phyloP scores from a whole-genome alignment of 1,140 invertebrate genomes.

The Coenobita brevimanus region DNA sequence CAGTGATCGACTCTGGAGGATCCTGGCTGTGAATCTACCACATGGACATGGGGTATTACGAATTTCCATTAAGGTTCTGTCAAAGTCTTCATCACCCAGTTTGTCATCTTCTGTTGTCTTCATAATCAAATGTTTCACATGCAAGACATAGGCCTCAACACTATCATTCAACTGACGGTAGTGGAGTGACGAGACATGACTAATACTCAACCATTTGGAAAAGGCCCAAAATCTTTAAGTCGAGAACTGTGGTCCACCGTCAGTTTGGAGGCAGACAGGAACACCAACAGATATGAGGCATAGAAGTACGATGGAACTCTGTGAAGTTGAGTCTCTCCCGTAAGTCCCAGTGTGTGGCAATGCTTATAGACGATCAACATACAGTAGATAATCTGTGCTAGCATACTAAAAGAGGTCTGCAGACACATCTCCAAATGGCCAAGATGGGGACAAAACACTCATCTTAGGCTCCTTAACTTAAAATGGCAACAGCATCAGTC shows the following conservation, averaged over 20 bases:
- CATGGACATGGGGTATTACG: slow-evolving; percentile 19
- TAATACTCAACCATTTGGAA: neutral
- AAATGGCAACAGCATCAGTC: slow-evolving; percentile 32
- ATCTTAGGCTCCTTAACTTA: slow-evolving; percentile 11
- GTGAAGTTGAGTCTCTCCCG: slow-evolving; percentile 17
- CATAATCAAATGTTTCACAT: slow-evolving; percentile 13
- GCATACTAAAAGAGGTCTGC: slow-evolving; percentile 28
- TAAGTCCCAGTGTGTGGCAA: neutral
- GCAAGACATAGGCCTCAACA: slow-evolving; percentile 15
- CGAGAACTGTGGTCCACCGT: slow-evolving; percentile 27
- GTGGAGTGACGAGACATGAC: neutral
- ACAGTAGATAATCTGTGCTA: slow-evolving; percentile 3
- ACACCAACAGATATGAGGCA: slow-evolving; percentile 18
- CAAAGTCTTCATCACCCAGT: slow-evolving; percentile 11
- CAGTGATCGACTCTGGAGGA: slow-evolving; percentile 12
- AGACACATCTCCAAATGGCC: slow-evolving; percentile 23
- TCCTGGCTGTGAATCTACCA: slow-evolving; percentile 8
- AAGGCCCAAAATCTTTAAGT: neutral
- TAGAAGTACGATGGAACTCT: neutral
- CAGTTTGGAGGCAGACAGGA: neutral
- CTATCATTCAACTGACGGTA: slow-evolving; percentile 15
- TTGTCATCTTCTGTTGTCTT: slow-evolving; percentile 31
- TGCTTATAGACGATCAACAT: slow-evolving; percentile 26
- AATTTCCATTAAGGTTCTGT: slow-evolving; percentile 7
- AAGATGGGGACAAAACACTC: slow-evolving; percentile 15